Percentiles rank a stretch among this genome's conserved stretches.
Conservation (phyloP, 92 coral and sea anemone species). For the Desmophyllum pertusum region DNA sequence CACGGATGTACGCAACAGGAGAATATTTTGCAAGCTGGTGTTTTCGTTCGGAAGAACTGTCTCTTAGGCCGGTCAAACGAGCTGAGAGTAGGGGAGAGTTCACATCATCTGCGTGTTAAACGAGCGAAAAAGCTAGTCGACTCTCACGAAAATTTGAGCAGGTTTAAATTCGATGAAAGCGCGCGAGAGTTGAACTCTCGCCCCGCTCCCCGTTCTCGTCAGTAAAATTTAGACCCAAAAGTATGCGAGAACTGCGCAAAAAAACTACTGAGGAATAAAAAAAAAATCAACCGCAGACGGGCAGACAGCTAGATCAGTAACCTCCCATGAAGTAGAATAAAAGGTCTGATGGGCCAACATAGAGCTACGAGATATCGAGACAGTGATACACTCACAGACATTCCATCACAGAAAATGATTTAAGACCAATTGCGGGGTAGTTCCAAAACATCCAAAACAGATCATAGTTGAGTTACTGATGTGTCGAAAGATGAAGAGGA, state of each 20-base stretch:
- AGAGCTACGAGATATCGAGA: not conserved
- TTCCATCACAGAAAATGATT: not conserved
- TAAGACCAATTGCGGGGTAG: not conserved
- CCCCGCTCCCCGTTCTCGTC: too few relatives aligned
- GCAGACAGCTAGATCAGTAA: not conserved
- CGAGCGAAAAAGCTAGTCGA: too few relatives aligned
- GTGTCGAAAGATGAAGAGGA: not conserved
- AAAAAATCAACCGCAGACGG: slow-evolving; percentile 21
- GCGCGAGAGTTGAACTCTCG: too few relatives aligned
- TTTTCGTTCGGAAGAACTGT: not conserved
- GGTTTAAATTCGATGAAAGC: too few relatives aligned
- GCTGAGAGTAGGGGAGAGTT: too few relatives aligned
- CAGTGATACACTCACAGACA: not conserved
- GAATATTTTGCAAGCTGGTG: not conserved
- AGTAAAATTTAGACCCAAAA: not conserved
- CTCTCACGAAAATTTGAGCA: too few relatives aligned
- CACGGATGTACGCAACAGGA: slow-evolving; percentile 18
- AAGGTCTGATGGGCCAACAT: not conserved
- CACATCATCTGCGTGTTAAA: too few relatives aligned
- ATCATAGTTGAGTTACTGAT: not conserved
- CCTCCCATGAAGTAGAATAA: not conserved
- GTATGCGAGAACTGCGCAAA: not conserved
- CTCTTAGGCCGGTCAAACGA: too few relatives aligned
- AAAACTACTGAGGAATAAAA: not conserved
- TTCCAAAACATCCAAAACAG: not conserved